These are phyloP conservation scores for Hycleus cichorii DNA, from an alignment of 1,140 invertebrate species.

Conservation along the genomic window DNA sequence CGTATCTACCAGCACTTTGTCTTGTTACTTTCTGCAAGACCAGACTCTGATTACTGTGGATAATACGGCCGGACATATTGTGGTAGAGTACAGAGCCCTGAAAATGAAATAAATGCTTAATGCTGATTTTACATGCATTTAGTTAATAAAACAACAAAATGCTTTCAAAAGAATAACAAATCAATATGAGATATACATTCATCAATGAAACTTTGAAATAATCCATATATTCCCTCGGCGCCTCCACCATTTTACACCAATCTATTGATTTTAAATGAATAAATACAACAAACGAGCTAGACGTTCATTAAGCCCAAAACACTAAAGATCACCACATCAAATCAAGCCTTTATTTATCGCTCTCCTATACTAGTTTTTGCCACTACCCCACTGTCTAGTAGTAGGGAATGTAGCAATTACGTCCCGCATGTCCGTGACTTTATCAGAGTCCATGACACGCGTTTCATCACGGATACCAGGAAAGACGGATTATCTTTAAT, in stretches of 20 bases:
- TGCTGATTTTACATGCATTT: too few species aligned
- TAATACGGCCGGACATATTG: slow-evolving; percentile 69
- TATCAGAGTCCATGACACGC: slow-evolving; percentile 23
- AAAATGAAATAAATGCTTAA: slow-evolving; percentile 18
- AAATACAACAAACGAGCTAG: too few species aligned
- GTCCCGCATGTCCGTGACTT: slow-evolving; percentile 27
- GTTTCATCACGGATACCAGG: slow-evolving; percentile 23
- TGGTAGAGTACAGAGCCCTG: slow-evolving; percentile 68
- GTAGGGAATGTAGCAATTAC: slow-evolving; percentile 21
- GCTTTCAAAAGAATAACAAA: slow-evolving; percentile 6
- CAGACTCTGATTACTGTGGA: slow-evolving; percentile 75
- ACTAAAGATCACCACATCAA: too few species aligned
- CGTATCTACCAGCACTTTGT: slow-evolving; percentile 71
- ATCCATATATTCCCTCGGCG: too few species aligned
- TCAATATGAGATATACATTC: too few species aligned
- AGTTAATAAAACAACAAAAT: slow-evolving; percentile 11
- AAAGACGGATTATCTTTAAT: slow-evolving; percentile 34
- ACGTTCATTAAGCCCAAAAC: too few species aligned
- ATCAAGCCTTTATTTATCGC: too few species aligned
- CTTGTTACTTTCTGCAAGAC: slow-evolving; percentile 77
- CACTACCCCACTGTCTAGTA: too few species aligned
- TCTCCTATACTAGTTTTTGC: too few species aligned
- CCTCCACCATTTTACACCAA: too few species aligned
- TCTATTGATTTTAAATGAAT: too few species aligned
- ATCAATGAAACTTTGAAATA: too few species aligned